Evolutionary conservation across 2,888 invertebrate species (phyloP).

Genomic region (Mesodorylaimus sp.): DNA sequence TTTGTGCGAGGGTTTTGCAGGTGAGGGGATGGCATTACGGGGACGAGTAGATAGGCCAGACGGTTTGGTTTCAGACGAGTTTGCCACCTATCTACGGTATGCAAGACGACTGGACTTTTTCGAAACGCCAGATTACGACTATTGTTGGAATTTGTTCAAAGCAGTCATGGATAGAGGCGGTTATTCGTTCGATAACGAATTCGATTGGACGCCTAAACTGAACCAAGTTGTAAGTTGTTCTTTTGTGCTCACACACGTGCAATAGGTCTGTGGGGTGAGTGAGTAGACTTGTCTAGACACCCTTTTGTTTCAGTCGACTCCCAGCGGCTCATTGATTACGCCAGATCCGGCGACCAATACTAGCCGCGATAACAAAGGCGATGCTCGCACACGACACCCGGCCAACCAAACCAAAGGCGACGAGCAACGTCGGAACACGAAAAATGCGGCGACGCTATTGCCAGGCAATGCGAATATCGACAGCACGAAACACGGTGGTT

Average conservation of each 20-base stretch:
- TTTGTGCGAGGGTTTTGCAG: conserved; percentile 48
- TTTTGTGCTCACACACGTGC: not conserved
- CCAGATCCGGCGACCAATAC: too few species aligned
- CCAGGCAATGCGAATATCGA: too few species aligned
- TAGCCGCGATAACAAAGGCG: too few species aligned
- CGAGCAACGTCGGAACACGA: too few species aligned
- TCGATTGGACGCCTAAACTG: conserved; percentile 28
- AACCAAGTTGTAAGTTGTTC: conserved; percentile 22
- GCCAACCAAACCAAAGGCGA: too few species aligned
- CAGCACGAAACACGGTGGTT: not conserved
- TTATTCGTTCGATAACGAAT: conserved; percentile 27
- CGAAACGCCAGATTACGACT: conserved; percentile 98
- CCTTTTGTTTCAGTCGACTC: conserved; percentile 22
- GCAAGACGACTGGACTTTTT: conserved; percentile 92
- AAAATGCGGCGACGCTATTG: too few species aligned
- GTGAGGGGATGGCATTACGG: conserved; percentile 28
- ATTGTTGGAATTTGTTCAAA: conserved; percentile 37
- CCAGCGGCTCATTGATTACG: conserved; percentile 23
- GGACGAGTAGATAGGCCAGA: not conserved
- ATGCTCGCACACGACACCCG: too few species aligned
- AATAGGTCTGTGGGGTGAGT: not conserved
- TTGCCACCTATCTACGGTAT: conserved; percentile 92
- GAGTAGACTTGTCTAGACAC: not conserved
- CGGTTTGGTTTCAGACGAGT: conserved; percentile 55
- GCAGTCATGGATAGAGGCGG: conserved; percentile 24